phyloP scores from a whole-genome alignment of 2,888 invertebrate species.

The Apomyelois bistriatella region DNA sequence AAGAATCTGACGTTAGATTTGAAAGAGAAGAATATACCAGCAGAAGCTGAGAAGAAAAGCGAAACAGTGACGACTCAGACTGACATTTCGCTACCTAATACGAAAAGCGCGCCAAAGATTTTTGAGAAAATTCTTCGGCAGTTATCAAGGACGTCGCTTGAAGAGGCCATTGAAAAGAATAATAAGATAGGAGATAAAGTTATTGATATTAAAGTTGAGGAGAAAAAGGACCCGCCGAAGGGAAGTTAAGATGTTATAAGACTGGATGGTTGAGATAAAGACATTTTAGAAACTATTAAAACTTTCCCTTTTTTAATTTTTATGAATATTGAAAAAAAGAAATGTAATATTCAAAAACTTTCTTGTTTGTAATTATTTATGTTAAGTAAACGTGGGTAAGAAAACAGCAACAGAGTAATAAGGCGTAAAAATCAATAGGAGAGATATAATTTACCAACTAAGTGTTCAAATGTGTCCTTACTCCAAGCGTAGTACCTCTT shows the following conservation, averaged over 20 bases:
- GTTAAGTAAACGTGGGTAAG: no score
- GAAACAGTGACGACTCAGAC: constrained; percentile 67
- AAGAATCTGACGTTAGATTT: constrained; percentile 56
- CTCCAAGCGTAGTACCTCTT: no score
- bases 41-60: constrained; percentile 47
- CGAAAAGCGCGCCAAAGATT: constrained; percentile 70
- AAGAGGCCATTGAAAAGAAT: constrained; percentile 34
- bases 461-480: no score
- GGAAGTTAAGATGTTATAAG: constrained; percentile 5
- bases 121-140: constrained; percentile 69
- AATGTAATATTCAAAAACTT: no score
- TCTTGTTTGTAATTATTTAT: no score
- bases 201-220: constrained; percentile 9
- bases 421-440: no score
- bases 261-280: background rate
- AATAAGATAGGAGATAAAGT: constrained; percentile 16
- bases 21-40: constrained; percentile 54
- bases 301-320: no score
- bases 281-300: background rate
- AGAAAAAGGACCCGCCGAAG: constrained; percentile 16
- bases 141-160: constrained; percentile 60
- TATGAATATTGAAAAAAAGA: no score
- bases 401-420: no score
- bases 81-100: constrained; percentile 70
- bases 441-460: no score